These are phyloP conservation scores for Cryptophagus acutangulus DNA, from an alignment of 2,888 invertebrate genomes.

Conservation along the genomic window DNA sequence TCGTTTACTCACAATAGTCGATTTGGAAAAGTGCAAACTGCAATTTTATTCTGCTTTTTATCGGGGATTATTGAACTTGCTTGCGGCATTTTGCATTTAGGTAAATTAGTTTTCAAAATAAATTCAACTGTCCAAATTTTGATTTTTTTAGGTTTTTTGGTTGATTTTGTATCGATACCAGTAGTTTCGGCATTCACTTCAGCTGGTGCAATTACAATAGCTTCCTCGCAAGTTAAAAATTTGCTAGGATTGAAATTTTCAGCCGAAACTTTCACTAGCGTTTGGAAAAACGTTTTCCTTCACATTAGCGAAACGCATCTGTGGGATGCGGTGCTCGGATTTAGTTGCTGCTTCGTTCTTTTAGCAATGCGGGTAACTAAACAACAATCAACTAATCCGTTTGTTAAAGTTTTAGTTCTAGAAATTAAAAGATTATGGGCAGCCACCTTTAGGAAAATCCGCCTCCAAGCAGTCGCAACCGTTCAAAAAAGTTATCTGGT, in stretches of 20 bases:
- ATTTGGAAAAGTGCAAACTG: conserved; percentile 54
- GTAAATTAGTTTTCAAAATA: conserved; percentile 40
- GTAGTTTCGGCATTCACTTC: conserved; percentile 74
- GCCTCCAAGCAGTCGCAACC: conserved; percentile 41
- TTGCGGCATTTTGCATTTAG: conserved; percentile 61
- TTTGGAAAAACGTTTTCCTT: conserved; percentile 54
- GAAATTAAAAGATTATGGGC: conserved; percentile 55
- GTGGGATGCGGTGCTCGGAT: conserved; percentile 59
- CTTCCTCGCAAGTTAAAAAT: conserved; percentile 68
- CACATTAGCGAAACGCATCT: conserved; percentile 54
- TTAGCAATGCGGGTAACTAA: conserved; percentile 57
- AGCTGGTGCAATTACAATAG: conserved; percentile 70
- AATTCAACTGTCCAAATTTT: conserved; percentile 11
- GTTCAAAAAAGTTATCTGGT: conserved; percentile 55
- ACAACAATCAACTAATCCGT: not conserved
- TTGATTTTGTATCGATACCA: conserved; percentile 69
- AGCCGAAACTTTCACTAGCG: conserved; percentile 59
- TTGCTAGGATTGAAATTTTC: conserved; percentile 58
- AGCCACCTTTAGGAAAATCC: conserved; percentile 37
- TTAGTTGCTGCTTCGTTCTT: conserved; percentile 57
- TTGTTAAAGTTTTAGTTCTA: conserved; percentile 38
- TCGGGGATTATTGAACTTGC: conserved; percentile 61
- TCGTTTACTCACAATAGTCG: conserved; percentile 52
- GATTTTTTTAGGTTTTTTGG: conserved; percentile 57
- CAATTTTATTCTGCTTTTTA: conserved; percentile 61